phyloP scores from a whole-genome alignment of 2,797 vertebrate genomes.

The Serranus cabrilla region DNA sequence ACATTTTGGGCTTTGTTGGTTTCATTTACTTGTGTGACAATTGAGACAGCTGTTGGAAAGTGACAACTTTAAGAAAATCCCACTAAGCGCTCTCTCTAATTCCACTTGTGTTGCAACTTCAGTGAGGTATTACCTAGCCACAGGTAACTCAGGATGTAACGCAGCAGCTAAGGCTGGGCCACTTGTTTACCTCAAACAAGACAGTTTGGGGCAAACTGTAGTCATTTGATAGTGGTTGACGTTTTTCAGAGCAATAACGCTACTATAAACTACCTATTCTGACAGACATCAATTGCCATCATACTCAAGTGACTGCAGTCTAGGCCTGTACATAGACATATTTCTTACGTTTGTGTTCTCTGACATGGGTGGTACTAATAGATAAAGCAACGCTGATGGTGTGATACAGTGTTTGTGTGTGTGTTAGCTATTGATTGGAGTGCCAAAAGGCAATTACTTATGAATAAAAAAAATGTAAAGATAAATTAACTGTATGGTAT shows the following conservation, averaged over 20 bases:
- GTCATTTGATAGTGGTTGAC: background rate
- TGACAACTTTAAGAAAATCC: slow-evolving; percentile 34
- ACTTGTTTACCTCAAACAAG: background rate
- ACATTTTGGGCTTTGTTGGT: background rate
- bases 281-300: background rate
- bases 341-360: background rate
- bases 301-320: background rate
- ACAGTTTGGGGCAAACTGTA: background rate
- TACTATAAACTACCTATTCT: background rate
- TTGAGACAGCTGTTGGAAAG: slow-evolving; percentile 11
- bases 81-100: slow-evolving; percentile 12
- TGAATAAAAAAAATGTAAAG: background rate
- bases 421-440: too few species aligned
- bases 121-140: slow-evolving; percentile 27
- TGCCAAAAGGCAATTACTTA: slow-evolving; percentile 3
- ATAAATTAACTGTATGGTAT: background rate
- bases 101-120: slow-evolving; percentile 33
- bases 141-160: slow-evolving; percentile 44
- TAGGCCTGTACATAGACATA: background rate
- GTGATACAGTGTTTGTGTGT: background rate
- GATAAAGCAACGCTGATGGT: background rate
- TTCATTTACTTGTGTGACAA: slow-evolving; percentile 3
- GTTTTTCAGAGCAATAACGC: background rate
- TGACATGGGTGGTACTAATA: slow-evolving; percentile 1
- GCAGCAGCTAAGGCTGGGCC: slow-evolving; percentile 23